These are phyloP conservation scores for Hofmannophila pseudospretella DNA, from an alignment of 2,888 invertebrate genomes.

Conservation along the genomic window DNA sequence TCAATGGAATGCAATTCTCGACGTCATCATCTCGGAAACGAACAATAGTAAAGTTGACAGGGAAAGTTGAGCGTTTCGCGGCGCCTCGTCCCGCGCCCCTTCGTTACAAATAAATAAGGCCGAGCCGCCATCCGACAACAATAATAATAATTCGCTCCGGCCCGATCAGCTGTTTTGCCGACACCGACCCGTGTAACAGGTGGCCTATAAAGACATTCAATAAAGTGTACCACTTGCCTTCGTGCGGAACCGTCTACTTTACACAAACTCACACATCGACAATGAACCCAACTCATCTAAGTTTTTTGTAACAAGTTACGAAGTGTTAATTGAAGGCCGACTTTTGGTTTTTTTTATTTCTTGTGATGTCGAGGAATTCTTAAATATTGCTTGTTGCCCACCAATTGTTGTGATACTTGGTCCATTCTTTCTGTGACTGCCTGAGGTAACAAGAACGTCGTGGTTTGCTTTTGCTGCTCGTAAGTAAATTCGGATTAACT, in stretches of 20 bases:
- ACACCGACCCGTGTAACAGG: conserved; percentile 77
- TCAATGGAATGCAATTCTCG: background rate
- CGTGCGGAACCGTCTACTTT: conserved; percentile 65
- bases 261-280: conserved; percentile 42
- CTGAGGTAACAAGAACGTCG: background rate
- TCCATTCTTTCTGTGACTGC: background rate
- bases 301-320: conserved; percentile 5
- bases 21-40: background rate
- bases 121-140: conserved; percentile 67
- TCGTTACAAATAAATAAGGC: conserved; percentile 70
- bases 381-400: background rate
- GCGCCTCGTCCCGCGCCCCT: conserved; percentile 41
- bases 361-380: background rate
- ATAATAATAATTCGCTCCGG: conserved; percentile 71
- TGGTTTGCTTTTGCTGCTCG: background rate
- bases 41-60: conserved; percentile 42
- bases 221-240: conserved; percentile 74
- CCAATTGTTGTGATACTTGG: background rate
- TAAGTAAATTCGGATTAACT: too few species aligned
- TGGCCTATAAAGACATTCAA: conserved; percentile 78
- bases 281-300: conserved; percentile 20
- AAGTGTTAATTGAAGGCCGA: conserved; percentile 1
- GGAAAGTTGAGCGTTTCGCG: conserved; percentile 47
- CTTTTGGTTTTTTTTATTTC: too few species aligned
- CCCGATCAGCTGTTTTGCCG: conserved; percentile 73